A percentile compares a stretch with the other conserved stretches of the same genome.
Conservation (phyloP, 64 coral and sea anemone genomes). For the Cladopsammia gracilis region DNA sequence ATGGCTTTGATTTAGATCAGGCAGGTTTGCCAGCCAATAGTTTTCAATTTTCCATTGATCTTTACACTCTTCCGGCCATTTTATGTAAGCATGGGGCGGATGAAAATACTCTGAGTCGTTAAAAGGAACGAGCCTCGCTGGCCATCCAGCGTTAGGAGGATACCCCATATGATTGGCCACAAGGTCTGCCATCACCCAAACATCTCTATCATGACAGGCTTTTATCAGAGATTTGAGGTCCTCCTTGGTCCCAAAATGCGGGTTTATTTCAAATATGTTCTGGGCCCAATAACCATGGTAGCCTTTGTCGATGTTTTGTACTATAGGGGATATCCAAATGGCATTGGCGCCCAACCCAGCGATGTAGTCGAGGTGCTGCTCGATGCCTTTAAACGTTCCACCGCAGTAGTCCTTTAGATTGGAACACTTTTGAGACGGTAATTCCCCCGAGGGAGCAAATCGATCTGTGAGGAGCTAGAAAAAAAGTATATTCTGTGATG, state of each 20-base stretch:
- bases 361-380: constrained; percentile 83
- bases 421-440: constrained; percentile 58
- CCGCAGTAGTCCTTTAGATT: constrained; percentile 69
- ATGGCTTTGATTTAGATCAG: constrained; percentile 80
- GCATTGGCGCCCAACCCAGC: constrained; percentile 66
- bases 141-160: constrained; percentile 38
- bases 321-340: constrained; percentile 84
- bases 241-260: constrained; percentile 75
- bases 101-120: constrained; percentile 73
- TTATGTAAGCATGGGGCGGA: constrained; percentile 69
- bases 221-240: constrained; percentile 71
- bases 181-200: constrained; percentile 83
- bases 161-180: constrained; percentile 89
- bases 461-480: constrained; percentile 68
- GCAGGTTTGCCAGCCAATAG: constrained; percentile 82
- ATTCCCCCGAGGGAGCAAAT: constrained; percentile 68
- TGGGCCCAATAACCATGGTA: constrained; percentile 89
- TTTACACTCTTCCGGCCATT: constrained; percentile 81
- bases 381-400: constrained; percentile 80
- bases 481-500: not conserved
- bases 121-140: constrained; percentile 39
- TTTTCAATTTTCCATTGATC: constrained; percentile 78
- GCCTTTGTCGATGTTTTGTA: constrained; percentile 62
- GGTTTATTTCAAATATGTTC: constrained; percentile 76
- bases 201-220: constrained; percentile 74